A percentile compares a stretch with the other conserved stretches of the same genome.
These are phyloP conservation scores for Sylvilagus bachmani DNA, from an alignment of 2,113 vertebrate species.

Conservation along the genomic window DNA sequence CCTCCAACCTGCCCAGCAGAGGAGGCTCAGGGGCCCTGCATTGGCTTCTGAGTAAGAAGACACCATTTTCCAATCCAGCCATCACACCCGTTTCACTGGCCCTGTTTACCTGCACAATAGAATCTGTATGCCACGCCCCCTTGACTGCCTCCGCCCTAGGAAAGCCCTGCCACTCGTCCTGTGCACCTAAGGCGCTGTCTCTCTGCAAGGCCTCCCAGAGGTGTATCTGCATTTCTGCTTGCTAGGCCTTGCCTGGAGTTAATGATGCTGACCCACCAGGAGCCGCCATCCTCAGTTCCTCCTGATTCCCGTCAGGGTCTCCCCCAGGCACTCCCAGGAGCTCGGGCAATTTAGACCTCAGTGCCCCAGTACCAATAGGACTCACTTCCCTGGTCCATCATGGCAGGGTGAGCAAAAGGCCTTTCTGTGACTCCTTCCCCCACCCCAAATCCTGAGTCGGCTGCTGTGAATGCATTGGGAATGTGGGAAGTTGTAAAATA, in stretches of 20 bases:
- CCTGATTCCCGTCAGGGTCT: background rate
- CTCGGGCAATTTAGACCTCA: background rate
- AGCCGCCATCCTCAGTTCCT: background rate
- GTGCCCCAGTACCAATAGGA: background rate
- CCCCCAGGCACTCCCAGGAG: background rate
- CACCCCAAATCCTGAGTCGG: background rate
- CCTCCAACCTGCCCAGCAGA: background rate
- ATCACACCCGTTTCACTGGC: background rate
- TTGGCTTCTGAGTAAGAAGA: conserved; percentile 61
- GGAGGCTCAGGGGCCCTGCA: background rate
- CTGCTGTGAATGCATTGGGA: background rate
- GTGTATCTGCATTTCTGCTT: background rate
- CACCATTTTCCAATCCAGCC: conserved; percentile 56
- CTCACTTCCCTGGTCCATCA: background rate
- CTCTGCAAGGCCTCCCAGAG: background rate
- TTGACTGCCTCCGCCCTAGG: background rate
- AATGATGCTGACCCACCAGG: background rate
- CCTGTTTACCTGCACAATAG: background rate
- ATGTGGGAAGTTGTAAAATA: background rate
- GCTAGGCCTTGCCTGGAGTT: background rate
- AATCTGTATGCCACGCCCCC: background rate
- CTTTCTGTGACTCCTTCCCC: background rate
- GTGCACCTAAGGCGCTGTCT: background rate
- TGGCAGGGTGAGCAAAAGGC: background rate
- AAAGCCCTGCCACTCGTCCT: background rate